A percentile compares a stretch with the other conserved stretches of the same genome.
phyloP scores from a whole-genome alignment of 2,113 vertebrate genomes.

The Lethenteron reissneri region DNA sequence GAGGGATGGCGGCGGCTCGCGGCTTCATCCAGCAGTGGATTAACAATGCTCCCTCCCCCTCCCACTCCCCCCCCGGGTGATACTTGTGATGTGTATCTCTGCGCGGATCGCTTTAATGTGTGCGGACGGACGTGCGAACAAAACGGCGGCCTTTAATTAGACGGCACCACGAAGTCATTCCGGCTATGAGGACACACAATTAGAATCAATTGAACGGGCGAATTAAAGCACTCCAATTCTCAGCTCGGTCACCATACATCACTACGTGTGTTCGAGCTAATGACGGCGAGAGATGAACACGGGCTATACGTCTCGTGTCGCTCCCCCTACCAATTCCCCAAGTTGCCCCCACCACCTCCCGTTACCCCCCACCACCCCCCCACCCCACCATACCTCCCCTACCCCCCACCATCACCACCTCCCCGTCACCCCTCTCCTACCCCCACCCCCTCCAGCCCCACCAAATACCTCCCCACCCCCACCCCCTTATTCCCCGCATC shows the following conservation, averaged over 20 bases:
- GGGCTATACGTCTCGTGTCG: too few relatives aligned
- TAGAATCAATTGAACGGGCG: slow-evolving; percentile 6
- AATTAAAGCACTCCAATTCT: slow-evolving; percentile 6
- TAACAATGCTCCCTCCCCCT: not conserved
- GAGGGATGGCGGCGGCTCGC: too few relatives aligned
- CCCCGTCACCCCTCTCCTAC: too few relatives aligned
- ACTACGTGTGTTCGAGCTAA: slow-evolving; percentile 2
- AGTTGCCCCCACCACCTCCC: too few relatives aligned
- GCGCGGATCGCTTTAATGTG: too few relatives aligned
- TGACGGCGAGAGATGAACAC: not conserved
- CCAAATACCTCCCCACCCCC: not conserved
- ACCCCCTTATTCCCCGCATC: not conserved
- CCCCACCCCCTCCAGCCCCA: too few relatives aligned
- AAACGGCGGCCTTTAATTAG: slow-evolving; percentile 2
- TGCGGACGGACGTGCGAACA: not conserved
- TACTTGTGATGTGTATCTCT: too few relatives aligned
- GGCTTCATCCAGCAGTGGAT: not conserved
- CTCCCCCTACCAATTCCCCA: too few relatives aligned
- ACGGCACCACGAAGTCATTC: slow-evolving; percentile 1
- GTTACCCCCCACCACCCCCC: too few relatives aligned
- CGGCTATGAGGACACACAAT: slow-evolving; percentile 6
- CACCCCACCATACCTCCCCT: too few relatives aligned
- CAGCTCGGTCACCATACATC: slow-evolving; percentile 5
- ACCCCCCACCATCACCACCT: too few relatives aligned
- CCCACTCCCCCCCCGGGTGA: too few relatives aligned